A percentile compares a stretch with the other conserved stretches of the same genome.
These are phyloP conservation scores for Cryptocephalus moraei DNA, from an alignment of 2,888 invertebrate species.

Conservation along the genomic window DNA sequence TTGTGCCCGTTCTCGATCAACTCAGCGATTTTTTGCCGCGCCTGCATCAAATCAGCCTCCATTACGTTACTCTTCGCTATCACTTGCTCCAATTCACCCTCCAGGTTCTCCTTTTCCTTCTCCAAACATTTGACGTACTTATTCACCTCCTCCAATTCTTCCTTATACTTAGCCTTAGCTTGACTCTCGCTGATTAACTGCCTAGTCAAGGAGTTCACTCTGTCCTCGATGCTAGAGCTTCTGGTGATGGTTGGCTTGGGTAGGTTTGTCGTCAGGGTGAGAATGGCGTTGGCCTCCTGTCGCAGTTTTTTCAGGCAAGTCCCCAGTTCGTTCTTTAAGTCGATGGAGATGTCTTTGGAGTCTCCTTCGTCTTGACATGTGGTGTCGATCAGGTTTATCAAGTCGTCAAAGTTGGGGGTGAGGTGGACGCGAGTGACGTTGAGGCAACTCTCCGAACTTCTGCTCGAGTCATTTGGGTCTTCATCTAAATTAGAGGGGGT, in stretches of 20 bases:
- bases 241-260: constrained; percentile 6
- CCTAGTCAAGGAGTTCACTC: constrained; percentile 23
- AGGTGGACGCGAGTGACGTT: constrained; percentile 48
- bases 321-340: constrained; percentile 56
- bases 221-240: constrained; percentile 19
- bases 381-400: constrained; percentile 51
- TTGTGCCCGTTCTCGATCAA: constrained; percentile 39
- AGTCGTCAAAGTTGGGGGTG: constrained; percentile 55
- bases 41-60: constrained; percentile 38
- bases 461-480: constrained; percentile 19
- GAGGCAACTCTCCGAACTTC: constrained; percentile 15
- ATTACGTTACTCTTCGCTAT: constrained; percentile 48
- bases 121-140: constrained; percentile 38
- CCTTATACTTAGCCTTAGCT: constrained; percentile 34
- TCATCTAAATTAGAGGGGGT: constrained; percentile 21
- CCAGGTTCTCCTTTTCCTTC: constrained; percentile 41
- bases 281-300: constrained; percentile 58
- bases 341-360: constrained; percentile 36
- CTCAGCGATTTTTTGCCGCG: constrained; percentile 38
- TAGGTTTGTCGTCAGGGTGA: constrained; percentile 43
- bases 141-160: constrained; percentile 38
- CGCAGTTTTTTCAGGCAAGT: constrained; percentile 56
- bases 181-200: constrained; percentile 29
- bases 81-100: constrained; percentile 50
- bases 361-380: constrained; percentile 47